Percentiles rank a stretch among this genome's conserved stretches.
Evolutionary conservation across 2,113 vertebrate genomes (phyloP).

Genomic region (Spea multiplicata): DNA sequence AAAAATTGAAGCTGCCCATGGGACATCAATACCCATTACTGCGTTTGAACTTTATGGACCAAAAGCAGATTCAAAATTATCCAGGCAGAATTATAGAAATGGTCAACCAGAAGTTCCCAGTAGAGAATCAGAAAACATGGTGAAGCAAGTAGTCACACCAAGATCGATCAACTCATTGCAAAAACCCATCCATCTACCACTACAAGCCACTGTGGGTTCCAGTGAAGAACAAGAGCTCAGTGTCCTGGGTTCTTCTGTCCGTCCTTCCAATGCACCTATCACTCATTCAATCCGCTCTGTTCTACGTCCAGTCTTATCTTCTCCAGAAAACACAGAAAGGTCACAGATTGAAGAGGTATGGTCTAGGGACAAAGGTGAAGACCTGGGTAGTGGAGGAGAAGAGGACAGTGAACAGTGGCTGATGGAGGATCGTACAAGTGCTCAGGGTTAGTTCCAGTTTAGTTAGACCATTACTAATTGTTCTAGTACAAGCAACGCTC

Average conservation of each 20-base stretch:
- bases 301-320: background rate
- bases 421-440: constrained; percentile 35
- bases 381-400: constrained; percentile 31
- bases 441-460: constrained; percentile 24
- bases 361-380: constrained; percentile 2
- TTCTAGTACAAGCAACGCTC: background rate
- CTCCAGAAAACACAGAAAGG: background rate
- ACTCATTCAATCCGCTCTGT: background rate
- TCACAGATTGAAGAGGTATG: constrained; percentile 13
- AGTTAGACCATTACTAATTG: background rate
- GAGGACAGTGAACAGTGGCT: constrained; percentile 33
- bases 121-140: background rate
- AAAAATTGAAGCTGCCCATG: background rate
- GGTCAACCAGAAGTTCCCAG: background rate
- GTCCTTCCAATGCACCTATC: background rate
- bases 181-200: background rate
- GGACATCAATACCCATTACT: background rate
- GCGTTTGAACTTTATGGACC: background rate
- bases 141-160: background rate
- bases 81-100: background rate
- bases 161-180: background rate
- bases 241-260: background rate
- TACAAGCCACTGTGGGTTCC: background rate
- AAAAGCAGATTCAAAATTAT: background rate
- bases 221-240: background rate